A percentile compares a stretch with the other conserved stretches of the same genome.
phyloP scores from a whole-genome alignment of 2,888 invertebrate species.

The Glyphotaelius pellucidus region DNA sequence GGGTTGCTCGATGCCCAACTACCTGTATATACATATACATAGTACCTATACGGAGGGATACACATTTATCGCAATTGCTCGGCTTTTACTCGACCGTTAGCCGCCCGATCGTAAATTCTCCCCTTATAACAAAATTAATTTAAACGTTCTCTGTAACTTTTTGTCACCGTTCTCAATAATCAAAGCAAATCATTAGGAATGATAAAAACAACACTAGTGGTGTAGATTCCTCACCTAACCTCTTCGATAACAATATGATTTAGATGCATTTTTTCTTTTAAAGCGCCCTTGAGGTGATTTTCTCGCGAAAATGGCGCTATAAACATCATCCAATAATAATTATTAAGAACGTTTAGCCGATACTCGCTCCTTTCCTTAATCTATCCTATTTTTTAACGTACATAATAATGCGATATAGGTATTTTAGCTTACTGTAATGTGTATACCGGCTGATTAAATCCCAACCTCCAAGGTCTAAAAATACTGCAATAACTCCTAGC shows the following conservation, averaged over 20 bases:
- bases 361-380: background rate
- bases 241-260: background rate
- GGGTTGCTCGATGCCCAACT: background rate
- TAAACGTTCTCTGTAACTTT: background rate
- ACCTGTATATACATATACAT: background rate
- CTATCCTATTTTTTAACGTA: background rate
- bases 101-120: background rate
- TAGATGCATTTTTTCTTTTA: too few species aligned
- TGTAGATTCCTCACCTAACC: background rate
- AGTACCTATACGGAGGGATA: background rate
- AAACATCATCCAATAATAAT: too few species aligned
- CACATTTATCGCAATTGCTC: background rate
- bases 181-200: too few species aligned
- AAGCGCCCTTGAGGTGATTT: too few species aligned
- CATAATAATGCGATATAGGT: background rate
- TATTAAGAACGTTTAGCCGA: too few species aligned
- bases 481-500: too few species aligned
- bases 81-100: background rate
- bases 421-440: background rate
- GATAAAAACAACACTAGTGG: background rate
- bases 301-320: too few species aligned
- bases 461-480: too few species aligned
- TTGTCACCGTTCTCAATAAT: too few species aligned
- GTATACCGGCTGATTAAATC: too few species aligned
- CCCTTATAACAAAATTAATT: background rate